Evolutionary conservation across 2,888 invertebrate species (phyloP), one percentile per base, ranked within the genome.

Genomic region (Drosophila neonasuta): DNA sequence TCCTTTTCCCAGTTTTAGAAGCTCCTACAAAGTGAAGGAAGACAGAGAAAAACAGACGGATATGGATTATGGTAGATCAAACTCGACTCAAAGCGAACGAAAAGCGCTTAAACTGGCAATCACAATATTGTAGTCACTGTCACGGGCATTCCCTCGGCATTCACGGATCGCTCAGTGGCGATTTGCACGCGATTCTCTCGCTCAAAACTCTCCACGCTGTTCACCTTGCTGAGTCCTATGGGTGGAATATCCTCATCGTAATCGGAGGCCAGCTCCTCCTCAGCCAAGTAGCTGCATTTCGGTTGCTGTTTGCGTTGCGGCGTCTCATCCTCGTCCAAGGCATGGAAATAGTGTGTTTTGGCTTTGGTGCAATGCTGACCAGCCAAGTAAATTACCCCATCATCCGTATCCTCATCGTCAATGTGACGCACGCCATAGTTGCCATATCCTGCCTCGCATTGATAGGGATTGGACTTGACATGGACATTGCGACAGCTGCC

Each of bases 121-220:
- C 90, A 91, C 90, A 91, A 88, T 81, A 91, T 91, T 65, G 91
- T 91, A 51, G 91, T 90, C 63, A 90, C 88, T 44, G 90, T 90
- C 55, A 89, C 86, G 58, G 88, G 86, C 65, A 86, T 82, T 65
- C 91, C 90, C 63, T 89, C 89, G 57, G 89, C 88, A 68, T 88
- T 89, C 13, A 90, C 66, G 61, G 86, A 88, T 55, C 86, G 87
- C 68, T 90, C 90, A 24, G 90, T 71, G 17, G 63, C 75, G 3
- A 57, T 87, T 66, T 88, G 88, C 51, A 89, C 87, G 66, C 89
- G 88, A 4, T 88, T 83, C 17, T 77, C 39, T 41, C 8, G 8
- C 44, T 10, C 72, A 62, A 90, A 88, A 55, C 83, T 90, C 56
- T 85, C 79, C 15, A 79, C 75, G 46, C 88, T 88, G 15, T 85